Evolutionary conservation across 1,140 invertebrate species (phyloP), one percentile per base, ranked within the genome.

Genomic region (Protaetia brevitarsis): DNA sequence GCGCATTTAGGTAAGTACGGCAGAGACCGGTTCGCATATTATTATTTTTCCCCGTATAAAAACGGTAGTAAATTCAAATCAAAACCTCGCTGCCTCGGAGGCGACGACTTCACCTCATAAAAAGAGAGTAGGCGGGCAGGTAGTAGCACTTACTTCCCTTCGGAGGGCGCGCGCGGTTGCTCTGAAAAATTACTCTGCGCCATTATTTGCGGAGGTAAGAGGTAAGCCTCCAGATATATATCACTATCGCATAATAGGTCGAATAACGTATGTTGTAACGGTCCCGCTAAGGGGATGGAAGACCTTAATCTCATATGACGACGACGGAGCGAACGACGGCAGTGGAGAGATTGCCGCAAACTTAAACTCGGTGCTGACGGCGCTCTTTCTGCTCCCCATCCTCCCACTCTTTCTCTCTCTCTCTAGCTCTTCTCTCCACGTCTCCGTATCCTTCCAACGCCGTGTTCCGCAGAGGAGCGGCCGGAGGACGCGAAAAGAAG

Each of bases 201-300:
- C 41, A 51, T 51, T 51, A 51, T 51, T 51, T 51, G 41, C 16
- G 41, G 19, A 21, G 41, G 26, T 51, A 51, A 51, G 41, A 21
- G 41, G 26, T 51, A 51, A 51, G 41, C 41, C 41, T 13, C 16
- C 19, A 19, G 19, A 51, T 51, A 70, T 72, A 70, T 70, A 72
- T 72, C 67, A 70, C 71, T 68, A 72, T 72, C 71, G 66, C 68
- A 69, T 72, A 72, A 72, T 72, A 70, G 67, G 67, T 64, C 66
- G 68, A 62, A 68, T 71, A 71, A 71, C 70, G 65, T 69, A 71
- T 71, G 68, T 68, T 67, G 65, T 66, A 66, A 67, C 64, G 63
- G 70, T 59, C 66, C 51, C 45, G 59, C 65, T 66, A 61, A 67
- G 65, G 31, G 68, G 70, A 71, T 71, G 69, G 69, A 67, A 65